Conservation (phyloP, 2,113 vertebrate species). For the Psettodes erumei region DNA sequence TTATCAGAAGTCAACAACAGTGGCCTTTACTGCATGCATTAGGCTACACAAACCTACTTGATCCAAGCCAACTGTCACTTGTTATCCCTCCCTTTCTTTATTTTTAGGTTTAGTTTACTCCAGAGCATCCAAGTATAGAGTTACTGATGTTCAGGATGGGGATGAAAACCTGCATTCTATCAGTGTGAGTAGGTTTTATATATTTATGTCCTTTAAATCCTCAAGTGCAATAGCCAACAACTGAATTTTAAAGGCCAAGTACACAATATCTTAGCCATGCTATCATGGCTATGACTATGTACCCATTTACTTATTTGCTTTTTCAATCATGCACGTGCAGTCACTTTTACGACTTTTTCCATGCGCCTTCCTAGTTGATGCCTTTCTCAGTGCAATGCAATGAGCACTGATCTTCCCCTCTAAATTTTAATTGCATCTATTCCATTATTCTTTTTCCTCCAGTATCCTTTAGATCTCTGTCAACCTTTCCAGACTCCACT, state of each 20-base stretch:
- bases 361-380: not conserved
- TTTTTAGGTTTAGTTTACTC: not conserved
- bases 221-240: not conserved
- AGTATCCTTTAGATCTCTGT: not conserved
- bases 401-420: not conserved
- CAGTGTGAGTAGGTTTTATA: not conserved
- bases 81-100: not conserved
- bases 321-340: not conserved
- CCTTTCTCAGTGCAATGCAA: not conserved
- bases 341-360: not conserved
- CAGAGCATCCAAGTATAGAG: not conserved
- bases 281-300: not conserved
- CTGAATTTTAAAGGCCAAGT: not conserved
- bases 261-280: not conserved
- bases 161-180: not conserved
- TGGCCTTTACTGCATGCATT: conserved; percentile 1
- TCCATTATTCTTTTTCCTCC: conserved; percentile 18
- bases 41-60: not conserved
- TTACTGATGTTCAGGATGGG: not conserved
- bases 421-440: not conserved
- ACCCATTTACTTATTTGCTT: not conserved
- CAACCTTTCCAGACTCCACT: not conserved
- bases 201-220: not conserved
- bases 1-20: not conserved
- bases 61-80: conserved; percentile 3